These are phyloP conservation scores for Circaetus cinerascens DNA, from an alignment of 2,113 vertebrate species.

Conservation along the genomic window DNA sequence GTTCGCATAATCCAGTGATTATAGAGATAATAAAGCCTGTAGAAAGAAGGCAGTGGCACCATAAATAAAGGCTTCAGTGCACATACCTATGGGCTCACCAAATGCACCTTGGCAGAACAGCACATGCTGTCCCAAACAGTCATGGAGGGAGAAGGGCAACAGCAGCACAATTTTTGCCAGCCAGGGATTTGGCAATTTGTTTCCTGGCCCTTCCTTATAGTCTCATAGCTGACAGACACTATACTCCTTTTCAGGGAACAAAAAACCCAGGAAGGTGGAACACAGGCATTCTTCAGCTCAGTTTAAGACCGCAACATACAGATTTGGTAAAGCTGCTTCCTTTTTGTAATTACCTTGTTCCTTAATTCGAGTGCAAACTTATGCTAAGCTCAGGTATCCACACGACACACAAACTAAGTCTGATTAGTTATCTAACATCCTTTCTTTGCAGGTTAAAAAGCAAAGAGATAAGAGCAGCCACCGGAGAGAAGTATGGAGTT, in stretches of 20 bases:
- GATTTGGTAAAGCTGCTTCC: background rate
- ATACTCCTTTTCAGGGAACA: background rate
- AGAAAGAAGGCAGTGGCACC: background rate
- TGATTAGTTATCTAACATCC: background rate
- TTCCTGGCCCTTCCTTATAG: background rate
- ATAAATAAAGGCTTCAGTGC: background rate
- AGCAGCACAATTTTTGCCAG: background rate
- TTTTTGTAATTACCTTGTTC: background rate
- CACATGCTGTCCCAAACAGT: background rate
- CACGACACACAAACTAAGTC: background rate
- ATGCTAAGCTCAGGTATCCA: background rate
- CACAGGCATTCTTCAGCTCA: background rate
- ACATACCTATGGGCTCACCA: background rate
- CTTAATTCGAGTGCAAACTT: background rate
- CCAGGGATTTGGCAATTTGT: background rate
- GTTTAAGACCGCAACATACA: background rate
- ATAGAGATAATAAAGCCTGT: conserved; percentile 87
- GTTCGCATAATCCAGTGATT: conserved; percentile 83
- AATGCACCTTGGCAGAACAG: background rate
- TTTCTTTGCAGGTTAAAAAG: background rate
- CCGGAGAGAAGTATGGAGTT: background rate
- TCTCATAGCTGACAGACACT: background rate
- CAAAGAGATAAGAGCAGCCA: background rate
- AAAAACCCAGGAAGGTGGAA: background rate
- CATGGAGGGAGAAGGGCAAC: no score